Conservation (phyloP, 1,140 invertebrate genomes). For the Lepidurus apus region DNA sequence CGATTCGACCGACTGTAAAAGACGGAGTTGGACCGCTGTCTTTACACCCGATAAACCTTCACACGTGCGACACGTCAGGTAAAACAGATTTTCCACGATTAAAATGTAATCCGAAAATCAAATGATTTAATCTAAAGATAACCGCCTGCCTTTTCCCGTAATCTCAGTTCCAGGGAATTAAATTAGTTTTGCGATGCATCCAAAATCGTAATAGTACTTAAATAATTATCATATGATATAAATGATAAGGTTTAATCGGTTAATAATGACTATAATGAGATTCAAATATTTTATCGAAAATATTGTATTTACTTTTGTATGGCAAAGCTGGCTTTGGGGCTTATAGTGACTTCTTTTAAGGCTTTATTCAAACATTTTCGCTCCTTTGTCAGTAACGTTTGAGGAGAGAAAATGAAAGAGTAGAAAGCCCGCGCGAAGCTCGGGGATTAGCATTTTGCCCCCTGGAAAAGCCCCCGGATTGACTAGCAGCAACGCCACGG, state of each 20-base stretch:
- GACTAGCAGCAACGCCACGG: background rate
- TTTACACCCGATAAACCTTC: background rate
- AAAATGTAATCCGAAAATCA: background rate
- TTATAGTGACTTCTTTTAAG: background rate
- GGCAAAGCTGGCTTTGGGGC: background rate
- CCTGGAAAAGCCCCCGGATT: background rate
- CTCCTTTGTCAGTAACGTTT: background rate
- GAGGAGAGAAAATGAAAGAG: background rate
- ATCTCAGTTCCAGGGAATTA: too few relatives aligned
- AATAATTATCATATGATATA: too few relatives aligned
- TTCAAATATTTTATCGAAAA: background rate
- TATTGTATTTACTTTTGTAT: background rate
- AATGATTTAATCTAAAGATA: too few relatives aligned
- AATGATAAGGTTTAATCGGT: too few relatives aligned
- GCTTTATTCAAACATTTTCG: background rate
- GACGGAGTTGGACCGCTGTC: background rate
- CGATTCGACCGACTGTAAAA: background rate
- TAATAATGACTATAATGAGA: too few relatives aligned
- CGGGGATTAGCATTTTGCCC: background rate
- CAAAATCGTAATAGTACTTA: too few relatives aligned
- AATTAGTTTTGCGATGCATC: too few relatives aligned
- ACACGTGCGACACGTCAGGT: conserved; percentile 6
- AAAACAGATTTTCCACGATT: background rate
- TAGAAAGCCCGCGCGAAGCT: background rate
- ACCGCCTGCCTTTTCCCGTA: too few relatives aligned